These are phyloP conservation scores for Andrena haemorrhoa DNA, from an alignment of 2,888 invertebrate species.

Conservation along the genomic window DNA sequence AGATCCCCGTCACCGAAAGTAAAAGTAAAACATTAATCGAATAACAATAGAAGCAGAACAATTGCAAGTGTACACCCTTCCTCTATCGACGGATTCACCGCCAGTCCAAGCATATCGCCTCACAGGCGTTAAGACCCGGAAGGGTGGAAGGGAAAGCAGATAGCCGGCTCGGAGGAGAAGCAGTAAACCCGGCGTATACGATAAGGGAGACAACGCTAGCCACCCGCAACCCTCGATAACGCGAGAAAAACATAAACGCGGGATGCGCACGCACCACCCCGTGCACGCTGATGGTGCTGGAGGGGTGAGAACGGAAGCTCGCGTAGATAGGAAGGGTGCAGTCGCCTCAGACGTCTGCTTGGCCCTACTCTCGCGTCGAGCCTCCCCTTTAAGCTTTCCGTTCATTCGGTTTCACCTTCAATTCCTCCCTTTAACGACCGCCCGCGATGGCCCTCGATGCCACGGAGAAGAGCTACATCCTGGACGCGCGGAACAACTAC, in stretches of 20 bases:
- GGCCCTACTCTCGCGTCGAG: slow-evolving; percentile 42
- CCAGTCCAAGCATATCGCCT: neutral
- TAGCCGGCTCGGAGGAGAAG: neutral
- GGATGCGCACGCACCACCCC: slow-evolving; percentile 54
- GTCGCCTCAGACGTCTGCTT: slow-evolving; percentile 58
- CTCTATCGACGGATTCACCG: too few species aligned
- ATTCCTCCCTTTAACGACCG: slow-evolving; percentile 38
- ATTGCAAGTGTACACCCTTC: too few species aligned
- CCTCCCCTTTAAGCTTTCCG: slow-evolving; percentile 64
- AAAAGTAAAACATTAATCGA: neutral
- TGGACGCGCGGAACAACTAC: slow-evolving; percentile 80
- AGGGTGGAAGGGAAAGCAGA: neutral
- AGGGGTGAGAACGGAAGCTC: slow-evolving; percentile 50
- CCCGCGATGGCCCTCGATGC: slow-evolving; percentile 63
- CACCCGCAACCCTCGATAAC: slow-evolving; percentile 22
- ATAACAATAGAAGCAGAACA: neutral
- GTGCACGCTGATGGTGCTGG: slow-evolving; percentile 10
- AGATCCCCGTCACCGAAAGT: neutral
- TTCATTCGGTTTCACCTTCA: slow-evolving; percentile 50
- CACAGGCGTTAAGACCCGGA: neutral
- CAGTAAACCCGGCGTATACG: neutral
- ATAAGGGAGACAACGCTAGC: slow-evolving; percentile 18
- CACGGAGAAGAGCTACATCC: slow-evolving; percentile 82
- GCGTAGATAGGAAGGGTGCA: slow-evolving; percentile 57
- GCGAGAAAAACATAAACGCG: slow-evolving; percentile 36